phyloP scores from a whole-genome alignment of 2,888 invertebrate species.

The Cynaeus angustus region DNA sequence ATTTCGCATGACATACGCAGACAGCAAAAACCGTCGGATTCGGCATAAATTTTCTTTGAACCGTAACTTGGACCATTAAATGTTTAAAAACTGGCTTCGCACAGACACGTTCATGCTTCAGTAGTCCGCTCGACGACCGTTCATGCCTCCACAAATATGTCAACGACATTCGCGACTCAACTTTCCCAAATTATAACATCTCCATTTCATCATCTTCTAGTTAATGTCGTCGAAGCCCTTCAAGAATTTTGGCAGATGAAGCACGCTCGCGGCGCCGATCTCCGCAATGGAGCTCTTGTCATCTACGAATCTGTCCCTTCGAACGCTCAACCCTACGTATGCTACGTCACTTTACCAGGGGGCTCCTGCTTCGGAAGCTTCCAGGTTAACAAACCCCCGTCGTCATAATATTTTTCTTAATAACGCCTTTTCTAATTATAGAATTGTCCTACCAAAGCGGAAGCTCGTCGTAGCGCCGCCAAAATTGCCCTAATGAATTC shows the following conservation, averaged over 20 bases:
- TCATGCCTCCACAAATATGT: constrained; percentile 52
- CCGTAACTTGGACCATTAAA: constrained; percentile 66
- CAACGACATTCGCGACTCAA: constrained; percentile 50
- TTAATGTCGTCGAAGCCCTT: constrained; percentile 95
- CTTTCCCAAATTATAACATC: no score
- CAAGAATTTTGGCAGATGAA: constrained; percentile 99
- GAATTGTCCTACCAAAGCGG: constrained; percentile 96
- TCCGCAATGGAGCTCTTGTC: constrained; percentile 91
- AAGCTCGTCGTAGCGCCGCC: constrained; percentile 94
- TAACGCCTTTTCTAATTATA: constrained; percentile 67
- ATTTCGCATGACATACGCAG: constrained; percentile 67
- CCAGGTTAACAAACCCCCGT: constrained; percentile 77
- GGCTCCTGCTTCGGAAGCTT: constrained; percentile 97
- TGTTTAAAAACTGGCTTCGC: constrained; percentile 70
- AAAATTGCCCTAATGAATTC: constrained; percentile 98
- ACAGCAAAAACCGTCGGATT: constrained; percentile 65
- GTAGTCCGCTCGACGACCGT: constrained; percentile 47
- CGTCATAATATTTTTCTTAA: no score
- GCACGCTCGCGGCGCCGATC: constrained; percentile 88
- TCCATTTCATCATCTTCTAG: constrained; percentile 72
- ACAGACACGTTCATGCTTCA: constrained; percentile 57
- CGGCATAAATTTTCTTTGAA: constrained; percentile 62
- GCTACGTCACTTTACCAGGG: constrained; percentile 95
- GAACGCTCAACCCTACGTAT: constrained; percentile 92
- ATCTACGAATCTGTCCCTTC: constrained; percentile 96